Evolutionary conservation across 2,797 vertebrate species (phyloP).

Genomic region (Taeniopygia guttata): DNA sequence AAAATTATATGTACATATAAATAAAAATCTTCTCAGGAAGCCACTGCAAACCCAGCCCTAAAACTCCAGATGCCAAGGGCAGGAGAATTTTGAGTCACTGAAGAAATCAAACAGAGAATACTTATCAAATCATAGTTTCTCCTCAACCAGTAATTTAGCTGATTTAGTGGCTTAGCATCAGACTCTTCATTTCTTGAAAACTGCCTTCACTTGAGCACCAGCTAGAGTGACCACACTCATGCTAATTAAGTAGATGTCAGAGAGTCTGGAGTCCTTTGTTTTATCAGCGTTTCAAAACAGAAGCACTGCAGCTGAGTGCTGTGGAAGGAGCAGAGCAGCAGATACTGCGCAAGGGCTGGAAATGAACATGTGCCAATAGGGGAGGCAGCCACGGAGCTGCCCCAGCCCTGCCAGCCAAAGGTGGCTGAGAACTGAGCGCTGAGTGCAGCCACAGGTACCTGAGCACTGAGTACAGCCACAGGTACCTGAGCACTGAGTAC

Average conservation of each 20-base stretch:
- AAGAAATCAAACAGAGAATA: neutral
- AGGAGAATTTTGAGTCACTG: neutral
- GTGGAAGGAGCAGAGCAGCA: neutral
- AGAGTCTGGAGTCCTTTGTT: neutral
- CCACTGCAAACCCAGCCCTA: neutral
- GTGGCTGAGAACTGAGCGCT: too few relatives aligned
- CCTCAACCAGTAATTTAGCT: conserved; percentile 29
- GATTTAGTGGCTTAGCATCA: conserved; percentile 11
- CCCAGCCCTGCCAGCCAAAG: neutral
- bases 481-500: too few relatives aligned
- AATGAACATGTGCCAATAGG: neutral
- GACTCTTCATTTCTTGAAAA: conserved; percentile 50
- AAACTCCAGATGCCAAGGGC: neutral
- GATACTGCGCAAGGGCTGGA: neutral
- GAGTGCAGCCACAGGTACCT: too few relatives aligned
- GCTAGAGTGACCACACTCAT: conserved; percentile 24
- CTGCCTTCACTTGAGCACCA: neutral
- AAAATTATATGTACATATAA: neutral
- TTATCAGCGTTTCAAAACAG: neutral
- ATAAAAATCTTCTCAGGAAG: neutral
- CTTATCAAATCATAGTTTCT: conserved; percentile 32
- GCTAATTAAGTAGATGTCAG: conserved; percentile 52
- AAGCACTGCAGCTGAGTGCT: neutral
- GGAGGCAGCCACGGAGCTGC: neutral
- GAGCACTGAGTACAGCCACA: too few relatives aligned